Percentiles rank a stretch among this genome's conserved stretches.
phyloP scores from a whole-genome alignment of 2,888 invertebrate genomes.

The Platycnemis pennipes region DNA sequence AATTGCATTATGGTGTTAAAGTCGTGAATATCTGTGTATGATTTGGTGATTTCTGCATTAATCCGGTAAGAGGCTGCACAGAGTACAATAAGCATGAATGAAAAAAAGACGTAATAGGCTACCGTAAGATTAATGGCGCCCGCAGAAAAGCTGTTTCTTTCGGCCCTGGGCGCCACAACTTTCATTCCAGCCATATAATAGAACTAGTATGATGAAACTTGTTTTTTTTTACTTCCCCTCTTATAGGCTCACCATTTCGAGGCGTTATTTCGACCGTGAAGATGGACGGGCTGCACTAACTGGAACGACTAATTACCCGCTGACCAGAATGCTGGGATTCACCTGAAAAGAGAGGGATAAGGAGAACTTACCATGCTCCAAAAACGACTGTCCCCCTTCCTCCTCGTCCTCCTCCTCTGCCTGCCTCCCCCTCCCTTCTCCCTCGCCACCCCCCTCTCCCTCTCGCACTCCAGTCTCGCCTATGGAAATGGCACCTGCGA shows the following conservation, averaged over 20 bases:
- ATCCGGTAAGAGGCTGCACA: too few relatives aligned
- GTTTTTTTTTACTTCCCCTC: background rate
- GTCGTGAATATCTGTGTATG: too few relatives aligned
- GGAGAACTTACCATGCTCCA: conserved; percentile 64
- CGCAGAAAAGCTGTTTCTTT: background rate
- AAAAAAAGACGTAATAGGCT: too few relatives aligned
- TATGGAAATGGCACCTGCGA: conserved; percentile 74
- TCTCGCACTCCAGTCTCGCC: conserved; percentile 58
- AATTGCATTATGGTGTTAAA: too few relatives aligned
- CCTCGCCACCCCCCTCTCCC: conserved; percentile 44
- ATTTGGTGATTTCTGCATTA: too few relatives aligned
- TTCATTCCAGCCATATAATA: conserved; percentile 32
- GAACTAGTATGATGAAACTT: conserved; percentile 3
- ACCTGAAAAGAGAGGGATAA: conserved; percentile 56
- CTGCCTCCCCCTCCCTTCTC: background rate
- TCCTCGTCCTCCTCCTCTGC: background rate
- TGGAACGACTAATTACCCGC: conserved; percentile 63
- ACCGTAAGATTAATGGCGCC: too few relatives aligned
- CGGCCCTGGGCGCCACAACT: background rate
- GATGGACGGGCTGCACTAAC: conserved; percentile 47
- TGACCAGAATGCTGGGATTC: conserved; percentile 68
- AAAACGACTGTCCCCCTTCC: conserved; percentile 9
- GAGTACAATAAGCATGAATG: too few relatives aligned
- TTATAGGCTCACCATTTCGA: conserved; percentile 44
- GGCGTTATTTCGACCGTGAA: conserved; percentile 53